Evolutionary conservation across 2,113 vertebrate species (phyloP).

Genomic region (Plotosus lineatus): DNA sequence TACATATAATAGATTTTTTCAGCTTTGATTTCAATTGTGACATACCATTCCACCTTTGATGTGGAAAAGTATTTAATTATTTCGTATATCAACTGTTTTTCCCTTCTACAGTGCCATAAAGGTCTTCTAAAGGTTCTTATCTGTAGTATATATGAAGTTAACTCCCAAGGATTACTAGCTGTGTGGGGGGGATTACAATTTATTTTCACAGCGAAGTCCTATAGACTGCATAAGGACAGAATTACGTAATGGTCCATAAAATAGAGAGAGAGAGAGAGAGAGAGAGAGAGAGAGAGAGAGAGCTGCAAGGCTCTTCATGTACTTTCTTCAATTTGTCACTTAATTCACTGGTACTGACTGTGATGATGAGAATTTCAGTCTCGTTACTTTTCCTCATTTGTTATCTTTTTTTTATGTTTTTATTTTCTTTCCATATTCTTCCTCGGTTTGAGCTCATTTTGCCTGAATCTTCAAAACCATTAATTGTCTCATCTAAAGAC

Average conservation of each 20-base stretch:
- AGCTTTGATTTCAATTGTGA: no score
- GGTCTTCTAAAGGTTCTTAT: no score
- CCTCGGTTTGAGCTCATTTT: slow-evolving; percentile 22
- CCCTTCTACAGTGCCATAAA: not conserved
- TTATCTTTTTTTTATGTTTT: slow-evolving; percentile 48
- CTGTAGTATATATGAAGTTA: no score
- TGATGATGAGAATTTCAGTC: not conserved
- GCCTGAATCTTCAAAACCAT: not conserved
- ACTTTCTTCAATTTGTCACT: not conserved
- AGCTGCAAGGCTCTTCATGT: not conserved
- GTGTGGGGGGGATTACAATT: not conserved
- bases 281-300: no score
- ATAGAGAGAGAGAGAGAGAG: not conserved
- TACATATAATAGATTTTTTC: no score
- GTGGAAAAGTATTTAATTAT: no score
- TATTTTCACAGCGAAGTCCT: not conserved
- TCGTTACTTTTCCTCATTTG: not conserved
- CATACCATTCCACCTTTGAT: no score
- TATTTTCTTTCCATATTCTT: slow-evolving; percentile 37
- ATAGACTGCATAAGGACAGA: not conserved
- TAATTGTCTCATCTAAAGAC: not conserved
- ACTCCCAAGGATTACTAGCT: not conserved
- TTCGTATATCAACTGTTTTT: not conserved
- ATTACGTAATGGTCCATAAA: slow-evolving; percentile 14
- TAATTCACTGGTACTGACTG: not conserved